A percentile compares a stretch with the other conserved stretches of the same genome.
These are phyloP conservation scores for Chaetophractus vellerosus DNA, from an alignment of 2,797 vertebrate genomes.

Conservation along the genomic window DNA sequence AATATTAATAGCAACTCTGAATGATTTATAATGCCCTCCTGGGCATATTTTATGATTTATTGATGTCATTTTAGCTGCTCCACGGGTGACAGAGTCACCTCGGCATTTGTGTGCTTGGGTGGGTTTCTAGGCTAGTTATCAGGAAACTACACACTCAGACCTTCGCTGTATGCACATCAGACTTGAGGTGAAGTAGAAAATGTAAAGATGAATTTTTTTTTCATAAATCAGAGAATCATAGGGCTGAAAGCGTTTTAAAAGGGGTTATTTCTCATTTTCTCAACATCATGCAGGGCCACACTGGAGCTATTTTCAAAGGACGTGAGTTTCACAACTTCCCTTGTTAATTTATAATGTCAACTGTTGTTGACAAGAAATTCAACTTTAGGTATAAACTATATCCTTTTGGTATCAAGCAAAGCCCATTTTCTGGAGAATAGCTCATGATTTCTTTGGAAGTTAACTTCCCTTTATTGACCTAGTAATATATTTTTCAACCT, in stretches of 20 bases:
- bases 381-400: slow-evolving; percentile 41
- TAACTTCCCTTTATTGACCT: slow-evolving; percentile 28
- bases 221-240: slow-evolving; percentile 55
- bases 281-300: neutral
- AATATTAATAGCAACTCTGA: slow-evolving; percentile 83
- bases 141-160: slow-evolving; percentile 21
- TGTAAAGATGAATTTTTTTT: slow-evolving; percentile 54
- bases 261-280: slow-evolving; percentile 68
- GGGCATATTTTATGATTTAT: slow-evolving; percentile 84
- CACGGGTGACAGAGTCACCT: slow-evolving; percentile 75
- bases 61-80: slow-evolving; percentile 81
- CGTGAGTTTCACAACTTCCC: slow-evolving; percentile 23
- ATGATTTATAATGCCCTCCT: slow-evolving; percentile 84
- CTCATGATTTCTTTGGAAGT: slow-evolving; percentile 44
- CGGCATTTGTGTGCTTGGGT: slow-evolving; percentile 48
- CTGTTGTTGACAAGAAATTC: slow-evolving; percentile 64
- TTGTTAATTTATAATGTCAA: slow-evolving; percentile 69
- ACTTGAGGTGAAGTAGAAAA: slow-evolving; percentile 42
- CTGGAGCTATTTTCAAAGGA: slow-evolving; percentile 8
- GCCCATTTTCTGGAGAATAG: slow-evolving; percentile 49
- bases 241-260: slow-evolving; percentile 27
- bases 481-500: slow-evolving; percentile 43
- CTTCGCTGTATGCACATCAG: neutral
- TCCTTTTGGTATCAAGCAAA: slow-evolving; percentile 25
- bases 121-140: slow-evolving; percentile 62